Evolutionary conservation across 2,113 vertebrate genomes (phyloP), one percentile per base, ranked within the genome.

Genomic region (Corynorhinus townsendii): DNA sequence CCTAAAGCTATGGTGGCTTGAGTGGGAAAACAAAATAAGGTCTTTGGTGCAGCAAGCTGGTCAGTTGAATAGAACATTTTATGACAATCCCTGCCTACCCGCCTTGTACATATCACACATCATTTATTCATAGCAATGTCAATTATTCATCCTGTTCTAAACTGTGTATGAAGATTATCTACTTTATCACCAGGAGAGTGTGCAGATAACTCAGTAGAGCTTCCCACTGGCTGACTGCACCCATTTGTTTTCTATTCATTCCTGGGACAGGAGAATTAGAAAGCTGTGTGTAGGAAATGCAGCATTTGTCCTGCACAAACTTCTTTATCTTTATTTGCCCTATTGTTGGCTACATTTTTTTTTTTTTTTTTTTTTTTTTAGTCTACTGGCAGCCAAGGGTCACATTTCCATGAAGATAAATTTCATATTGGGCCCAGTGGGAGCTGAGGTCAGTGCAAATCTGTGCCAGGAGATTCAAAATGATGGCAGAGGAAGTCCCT

Each of bases 401-500:
- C 98, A 98, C 97, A 97, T 98, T 98, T 98, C 98, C 97, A 98
- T 97, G 96, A 98, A 98, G 98, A 98, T 98, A 98, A 98, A 98
- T 98, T 98, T 97, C 96, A 96, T 97, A 96, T 95, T 98, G 95
- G 93, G 93, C 92, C 92, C 92, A 81, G 96, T 52, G 86, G 92
- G 95, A 96, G 97, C 97, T 98, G 98, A 98, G 98, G 98, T 98
- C 98, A 98, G 96, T 94, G 96, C 79, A 80, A 98, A 98, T 97
- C 94, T 95, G 94, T 97, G 98, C 98, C 98, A 98, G 97, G 95
- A 97, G 97, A 97, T 96, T 98, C 71, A 98, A 97, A 96, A 95
- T 97, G 98, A 98, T 96, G 97, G 98, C 97, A 98, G 98, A 99
- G 99, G 99, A 99, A 99, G 99, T 99, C 98, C 98, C 99, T 99